These are phyloP conservation scores for Laticauda laticaudata DNA, from an alignment of 2,113 vertebrate species.

Conservation along the genomic window DNA sequence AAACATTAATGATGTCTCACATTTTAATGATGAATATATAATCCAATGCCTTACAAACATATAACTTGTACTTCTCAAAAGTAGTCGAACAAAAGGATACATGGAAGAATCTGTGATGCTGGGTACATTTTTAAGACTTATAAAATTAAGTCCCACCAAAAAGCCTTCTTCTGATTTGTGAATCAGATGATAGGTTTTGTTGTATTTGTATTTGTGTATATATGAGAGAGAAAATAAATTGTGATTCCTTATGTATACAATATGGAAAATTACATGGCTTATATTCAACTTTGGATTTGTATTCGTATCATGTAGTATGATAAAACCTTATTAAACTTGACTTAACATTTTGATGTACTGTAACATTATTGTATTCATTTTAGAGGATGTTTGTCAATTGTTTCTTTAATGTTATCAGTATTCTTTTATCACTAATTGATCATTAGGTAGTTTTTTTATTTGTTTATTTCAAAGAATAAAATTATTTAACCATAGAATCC, in stretches of 20 bases:
- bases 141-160: neutral
- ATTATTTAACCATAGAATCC: neutral
- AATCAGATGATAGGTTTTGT: neutral
- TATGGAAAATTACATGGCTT: neutral
- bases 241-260: neutral
- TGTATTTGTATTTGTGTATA: neutral
- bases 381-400: neutral
- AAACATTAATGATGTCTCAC: slow-evolving; percentile 64
- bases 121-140: neutral
- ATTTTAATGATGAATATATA: slow-evolving; percentile 69
- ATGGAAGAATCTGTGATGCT: neutral
- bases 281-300: neutral
- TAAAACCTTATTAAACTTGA: neutral
- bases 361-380: neutral
- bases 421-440: neutral
- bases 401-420: neutral
- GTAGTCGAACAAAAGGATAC: neutral
- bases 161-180: neutral
- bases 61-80: neutral
- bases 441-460: neutral
- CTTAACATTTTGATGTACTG: neutral
- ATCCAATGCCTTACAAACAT: neutral
- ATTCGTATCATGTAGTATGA: neutral
- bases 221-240: neutral
- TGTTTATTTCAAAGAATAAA: slow-evolving; percentile 23